Conservation (phyloP, 2,113 vertebrate genomes). For the Australoheros scitulus region DNA sequence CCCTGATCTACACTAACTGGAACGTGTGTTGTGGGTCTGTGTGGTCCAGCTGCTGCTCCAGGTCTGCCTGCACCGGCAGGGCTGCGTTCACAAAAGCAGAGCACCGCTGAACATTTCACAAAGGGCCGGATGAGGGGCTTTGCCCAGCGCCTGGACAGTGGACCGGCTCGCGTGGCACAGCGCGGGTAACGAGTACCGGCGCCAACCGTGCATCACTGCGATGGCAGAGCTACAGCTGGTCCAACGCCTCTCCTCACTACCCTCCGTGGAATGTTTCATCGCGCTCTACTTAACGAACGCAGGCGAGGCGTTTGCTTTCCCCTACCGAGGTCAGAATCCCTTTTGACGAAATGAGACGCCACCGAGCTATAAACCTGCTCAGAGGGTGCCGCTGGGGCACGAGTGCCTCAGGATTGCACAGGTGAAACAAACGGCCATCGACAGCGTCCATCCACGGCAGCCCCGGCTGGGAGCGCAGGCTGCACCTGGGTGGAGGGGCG, state of each 20-base stretch:
- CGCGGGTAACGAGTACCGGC: conserved; percentile 37
- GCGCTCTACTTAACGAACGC: conserved; percentile 66
- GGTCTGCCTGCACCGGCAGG: conserved; percentile 53
- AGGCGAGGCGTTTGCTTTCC: conserved; percentile 63
- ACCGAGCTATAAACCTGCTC: conserved; percentile 71
- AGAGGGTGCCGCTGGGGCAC: conserved; percentile 67
- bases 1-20: too few species aligned
- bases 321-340: conserved; percentile 76
- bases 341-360: conserved; percentile 77
- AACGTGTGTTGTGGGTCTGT: neutral
- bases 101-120: conserved; percentile 75
- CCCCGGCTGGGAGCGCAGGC: conserved; percentile 8
- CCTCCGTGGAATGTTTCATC: conserved; percentile 69
- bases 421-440: conserved; percentile 28
- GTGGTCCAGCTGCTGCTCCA: conserved; percentile 38
- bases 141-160: conserved; percentile 50
- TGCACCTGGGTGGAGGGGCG: conserved; percentile 43
- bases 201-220: conserved; percentile 25
- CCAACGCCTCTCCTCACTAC: conserved; percentile 65
- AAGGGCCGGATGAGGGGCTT: conserved; percentile 67
- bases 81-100: conserved; percentile 69
- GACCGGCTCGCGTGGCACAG: conserved; percentile 32
- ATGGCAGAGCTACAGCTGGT: conserved; percentile 54
- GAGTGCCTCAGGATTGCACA: conserved; percentile 66
- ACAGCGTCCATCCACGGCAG: conserved; percentile 62